Percentiles rank a stretch among this genome's conserved stretches.
phyloP scores from a whole-genome alignment of 2,888 invertebrate genomes.

The Drosophila birchii region DNA sequence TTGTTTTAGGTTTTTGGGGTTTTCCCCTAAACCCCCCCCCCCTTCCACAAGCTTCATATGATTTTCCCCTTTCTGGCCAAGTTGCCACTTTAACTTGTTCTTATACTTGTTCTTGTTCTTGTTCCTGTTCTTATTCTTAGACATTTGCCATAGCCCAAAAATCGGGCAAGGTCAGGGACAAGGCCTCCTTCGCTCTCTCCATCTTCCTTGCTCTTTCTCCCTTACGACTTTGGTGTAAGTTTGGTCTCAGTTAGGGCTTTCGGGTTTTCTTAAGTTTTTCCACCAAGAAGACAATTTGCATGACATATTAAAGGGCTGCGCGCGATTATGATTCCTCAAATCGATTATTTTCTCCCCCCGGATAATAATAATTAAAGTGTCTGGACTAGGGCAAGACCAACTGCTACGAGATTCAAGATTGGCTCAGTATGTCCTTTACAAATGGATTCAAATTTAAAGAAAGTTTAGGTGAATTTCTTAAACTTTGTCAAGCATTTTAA shows the following conservation, averaged over 20 bases:
- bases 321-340: constrained; percentile 32
- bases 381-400: constrained; percentile 20
- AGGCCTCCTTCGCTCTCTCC: constrained; percentile 37
- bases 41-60: not conserved
- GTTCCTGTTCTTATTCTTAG: constrained; percentile 41
- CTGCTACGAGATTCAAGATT: not conserved
- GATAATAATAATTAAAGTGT: constrained; percentile 33
- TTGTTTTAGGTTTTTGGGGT: constrained; percentile 81
- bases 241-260: constrained; percentile 14
- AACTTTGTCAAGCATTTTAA: no score
- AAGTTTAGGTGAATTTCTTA: no score
- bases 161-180: constrained; percentile 79
- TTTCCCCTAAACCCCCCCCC: constrained; percentile 40
- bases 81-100: constrained; percentile 44
- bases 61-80: constrained; percentile 11
- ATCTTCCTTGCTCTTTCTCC: not conserved
- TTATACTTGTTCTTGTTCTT: constrained; percentile 41
- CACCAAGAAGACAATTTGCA: constrained; percentile 36
- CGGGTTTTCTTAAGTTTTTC: constrained; percentile 27
- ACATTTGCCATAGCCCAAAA: constrained; percentile 57
- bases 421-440: no score
- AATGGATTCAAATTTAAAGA: no score
- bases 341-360: constrained; percentile 17
- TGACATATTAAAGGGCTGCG: constrained; percentile 38
- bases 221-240: constrained; percentile 15